These are phyloP conservation scores for Allochrocebus solatus DNA, from an alignment of 2,797 vertebrate species.

Conservation along the genomic window DNA sequence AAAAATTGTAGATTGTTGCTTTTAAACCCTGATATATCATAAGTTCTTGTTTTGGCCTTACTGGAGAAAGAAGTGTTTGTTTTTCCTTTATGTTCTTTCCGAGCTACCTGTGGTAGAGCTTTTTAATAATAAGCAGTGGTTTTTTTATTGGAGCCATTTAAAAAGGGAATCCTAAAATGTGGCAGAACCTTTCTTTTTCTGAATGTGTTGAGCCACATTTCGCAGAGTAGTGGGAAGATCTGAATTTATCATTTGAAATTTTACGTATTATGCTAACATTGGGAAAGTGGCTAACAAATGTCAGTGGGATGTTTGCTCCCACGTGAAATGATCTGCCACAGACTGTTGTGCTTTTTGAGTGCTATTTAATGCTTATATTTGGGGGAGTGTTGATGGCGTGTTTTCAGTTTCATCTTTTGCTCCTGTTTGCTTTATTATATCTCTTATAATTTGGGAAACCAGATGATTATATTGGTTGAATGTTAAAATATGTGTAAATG, in stretches of 20 bases:
- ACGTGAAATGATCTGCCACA: not conserved
- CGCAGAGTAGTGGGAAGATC: not conserved
- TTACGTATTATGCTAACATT: not conserved
- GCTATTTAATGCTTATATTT: not conserved
- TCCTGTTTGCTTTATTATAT: not conserved
- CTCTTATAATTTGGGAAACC: not conserved
- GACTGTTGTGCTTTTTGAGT: not conserved
- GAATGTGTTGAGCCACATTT: not conserved
- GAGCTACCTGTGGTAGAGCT: not conserved
- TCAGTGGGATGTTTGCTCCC: not conserved
- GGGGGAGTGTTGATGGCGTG: not conserved
- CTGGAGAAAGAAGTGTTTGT: not conserved
- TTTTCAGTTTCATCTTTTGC: not conserved
- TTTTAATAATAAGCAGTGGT: not conserved
- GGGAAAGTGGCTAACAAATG: not conserved
- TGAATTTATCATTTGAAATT: not conserved
- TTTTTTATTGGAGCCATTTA: not conserved
- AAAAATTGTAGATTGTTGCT: not conserved
- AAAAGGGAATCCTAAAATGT: conserved; percentile 1
- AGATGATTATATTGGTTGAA: not conserved
- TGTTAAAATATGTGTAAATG: not conserved
- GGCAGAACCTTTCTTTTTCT: not conserved
- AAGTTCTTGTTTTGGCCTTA: not conserved
- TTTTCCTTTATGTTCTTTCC: not conserved
- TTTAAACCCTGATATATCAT: not conserved